These are phyloP conservation scores for Epinotia bilunana DNA, from an alignment of 2,888 invertebrate species.

Conservation along the genomic window DNA sequence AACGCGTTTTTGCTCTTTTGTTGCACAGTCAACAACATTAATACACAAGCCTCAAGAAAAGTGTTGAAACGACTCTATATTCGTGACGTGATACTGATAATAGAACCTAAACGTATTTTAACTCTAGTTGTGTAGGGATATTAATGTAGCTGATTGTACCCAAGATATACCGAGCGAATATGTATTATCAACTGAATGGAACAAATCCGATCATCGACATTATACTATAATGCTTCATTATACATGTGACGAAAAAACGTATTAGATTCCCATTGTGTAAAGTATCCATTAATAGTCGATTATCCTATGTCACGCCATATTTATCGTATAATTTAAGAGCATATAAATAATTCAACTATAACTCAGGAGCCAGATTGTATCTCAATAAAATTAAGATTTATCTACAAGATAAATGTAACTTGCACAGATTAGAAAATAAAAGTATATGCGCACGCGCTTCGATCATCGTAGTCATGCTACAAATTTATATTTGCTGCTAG, in stretches of 20 bases:
- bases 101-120: too few relatives aligned
- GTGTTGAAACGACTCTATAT: too few relatives aligned
- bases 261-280: not conserved
- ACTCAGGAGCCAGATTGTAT: conserved; percentile 43
- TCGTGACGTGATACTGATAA: too few relatives aligned
- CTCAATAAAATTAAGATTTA: conserved; percentile 44
- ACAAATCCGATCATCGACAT: too few relatives aligned
- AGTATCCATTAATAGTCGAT: conserved; percentile 4
- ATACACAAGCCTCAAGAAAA: too few relatives aligned
- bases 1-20: too few relatives aligned
- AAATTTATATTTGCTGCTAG: conserved; percentile 20
- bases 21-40: too few relatives aligned
- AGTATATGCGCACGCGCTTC: conserved; percentile 40
- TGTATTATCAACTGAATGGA: not conserved
- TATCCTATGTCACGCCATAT: conserved; percentile 16
- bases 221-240: not conserved
- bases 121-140: too few relatives aligned
- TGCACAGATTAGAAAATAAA: conserved; percentile 38
- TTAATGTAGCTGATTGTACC: too few relatives aligned
- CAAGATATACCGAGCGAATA: too few relatives aligned
- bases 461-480: conserved; percentile 22
- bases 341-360: conserved; percentile 38
- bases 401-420: conserved; percentile 40
- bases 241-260: not conserved
- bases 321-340: conserved; percentile 32